A percentile compares a stretch with the other conserved stretches of the same genome.
Conservation (phyloP, 2,797 vertebrate species). For the Alauda arvensis region DNA sequence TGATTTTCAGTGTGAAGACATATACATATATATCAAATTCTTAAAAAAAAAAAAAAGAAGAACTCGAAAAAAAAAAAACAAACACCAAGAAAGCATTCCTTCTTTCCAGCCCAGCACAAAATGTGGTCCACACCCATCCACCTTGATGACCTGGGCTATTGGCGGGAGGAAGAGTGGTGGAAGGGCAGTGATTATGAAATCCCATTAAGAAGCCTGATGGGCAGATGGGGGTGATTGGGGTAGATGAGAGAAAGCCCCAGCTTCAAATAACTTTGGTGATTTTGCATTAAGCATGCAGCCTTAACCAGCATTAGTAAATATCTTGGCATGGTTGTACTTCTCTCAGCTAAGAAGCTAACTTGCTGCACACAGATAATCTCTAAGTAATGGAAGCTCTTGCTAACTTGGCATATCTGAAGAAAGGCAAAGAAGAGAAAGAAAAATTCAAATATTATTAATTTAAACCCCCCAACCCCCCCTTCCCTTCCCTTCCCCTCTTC, state of each 20-base stretch:
- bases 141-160: not conserved
- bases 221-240: rapidly evolving
- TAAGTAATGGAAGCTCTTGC: not conserved
- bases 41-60: not conserved
- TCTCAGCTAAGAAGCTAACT: not conserved
- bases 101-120: not conserved
- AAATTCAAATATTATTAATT: not conserved
- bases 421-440: not conserved
- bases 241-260: not conserved
- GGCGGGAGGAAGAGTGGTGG: not conserved
- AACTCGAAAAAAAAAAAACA: not conserved
- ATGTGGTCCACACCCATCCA: not conserved
- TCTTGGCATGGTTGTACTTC: not conserved
- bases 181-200: not conserved
- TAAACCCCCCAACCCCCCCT: too few species aligned
- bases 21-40: not conserved
- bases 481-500: not conserved
- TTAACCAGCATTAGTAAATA: not conserved
- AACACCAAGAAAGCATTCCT: not conserved
- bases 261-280: not conserved
- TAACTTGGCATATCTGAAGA: not conserved
- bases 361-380: not conserved
- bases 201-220: not conserved
- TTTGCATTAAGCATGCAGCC: not conserved
- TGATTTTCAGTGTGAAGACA: not conserved